Conservation (phyloP, 2,113 vertebrate genomes). For the Archocentrus centrarchus region DNA sequence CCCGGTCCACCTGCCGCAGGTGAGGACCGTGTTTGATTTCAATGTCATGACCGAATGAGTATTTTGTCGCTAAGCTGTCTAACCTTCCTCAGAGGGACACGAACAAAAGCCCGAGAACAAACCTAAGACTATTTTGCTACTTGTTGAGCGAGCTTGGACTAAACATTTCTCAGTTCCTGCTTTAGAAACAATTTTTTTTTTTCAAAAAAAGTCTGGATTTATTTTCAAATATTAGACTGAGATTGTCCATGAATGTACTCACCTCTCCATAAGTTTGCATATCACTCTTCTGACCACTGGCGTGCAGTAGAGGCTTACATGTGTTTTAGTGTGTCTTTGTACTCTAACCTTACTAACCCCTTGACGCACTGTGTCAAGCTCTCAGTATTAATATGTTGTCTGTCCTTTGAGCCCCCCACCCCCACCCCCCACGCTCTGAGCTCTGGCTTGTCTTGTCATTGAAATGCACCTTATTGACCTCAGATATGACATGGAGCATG, state of each 20-base stretch:
- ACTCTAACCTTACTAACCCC: conserved; percentile 77
- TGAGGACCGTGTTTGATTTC: conserved; percentile 52
- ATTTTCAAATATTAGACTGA: conserved; percentile 57
- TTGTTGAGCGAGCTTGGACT: conserved; percentile 63
- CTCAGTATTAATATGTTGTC: conserved; percentile 58
- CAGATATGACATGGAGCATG: conserved; percentile 53
- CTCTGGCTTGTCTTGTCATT: conserved; percentile 71
- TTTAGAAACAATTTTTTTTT: conserved; percentile 21
- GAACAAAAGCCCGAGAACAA: conserved; percentile 70
- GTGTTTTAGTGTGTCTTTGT: conserved; percentile 67
- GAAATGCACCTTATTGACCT: conserved; percentile 77
- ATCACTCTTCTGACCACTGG: conserved; percentile 76
- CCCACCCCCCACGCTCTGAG: conserved; percentile 33
- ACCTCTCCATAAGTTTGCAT: conserved; percentile 79
- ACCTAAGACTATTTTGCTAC: conserved; percentile 68
- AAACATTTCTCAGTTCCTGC: conserved; percentile 52
- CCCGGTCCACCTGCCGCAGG: conserved; percentile 43
- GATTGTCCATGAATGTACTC: conserved; percentile 80
- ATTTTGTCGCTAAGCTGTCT: conserved; percentile 54
- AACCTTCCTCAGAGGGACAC: conserved; percentile 46
- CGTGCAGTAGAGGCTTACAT: conserved; percentile 69
- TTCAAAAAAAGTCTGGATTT: conserved; percentile 19
- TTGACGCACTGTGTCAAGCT: conserved; percentile 51
- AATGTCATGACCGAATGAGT: conserved; percentile 26
- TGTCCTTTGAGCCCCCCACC: conserved; percentile 26